Conservation (phyloP, 2,113 vertebrate species). For the Muscicapa adusta region DNA sequence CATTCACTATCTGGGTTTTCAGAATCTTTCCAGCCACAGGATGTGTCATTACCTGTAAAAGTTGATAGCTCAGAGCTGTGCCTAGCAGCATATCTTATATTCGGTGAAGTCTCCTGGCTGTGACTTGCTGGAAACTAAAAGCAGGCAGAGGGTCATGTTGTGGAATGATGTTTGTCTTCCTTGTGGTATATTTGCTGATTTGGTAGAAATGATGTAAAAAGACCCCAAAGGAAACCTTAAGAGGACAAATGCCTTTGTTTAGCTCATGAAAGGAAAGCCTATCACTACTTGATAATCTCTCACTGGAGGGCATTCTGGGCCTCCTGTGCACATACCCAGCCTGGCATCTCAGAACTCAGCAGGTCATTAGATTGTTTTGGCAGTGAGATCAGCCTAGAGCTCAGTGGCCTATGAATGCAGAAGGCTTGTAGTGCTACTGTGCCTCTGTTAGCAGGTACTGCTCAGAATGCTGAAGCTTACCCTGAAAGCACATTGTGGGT, state of each 20-base stretch:
- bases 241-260: not conserved
- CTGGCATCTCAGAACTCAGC: not conserved
- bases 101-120: not conserved
- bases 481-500: not conserved
- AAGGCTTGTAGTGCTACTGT: not conserved
- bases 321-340: not conserved
- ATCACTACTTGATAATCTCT: not conserved
- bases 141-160: not conserved
- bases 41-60: not conserved
- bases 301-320: not conserved
- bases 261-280: not conserved
- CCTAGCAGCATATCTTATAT: not conserved
- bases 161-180: not conserved
- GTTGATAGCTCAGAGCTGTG: not conserved
- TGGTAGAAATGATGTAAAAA: not conserved
- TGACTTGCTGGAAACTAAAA: not conserved
- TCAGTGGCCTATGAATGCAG: not conserved
- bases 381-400: not conserved
- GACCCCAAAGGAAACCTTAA: rapidly evolving
- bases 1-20: not conserved
- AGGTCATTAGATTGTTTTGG: not conserved
- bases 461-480: not conserved
- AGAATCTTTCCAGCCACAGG: not conserved
- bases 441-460: not conserved
- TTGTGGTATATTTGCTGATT: not conserved